Evolutionary conservation across 2,797 vertebrate genomes (phyloP).

Genomic region (Melanogrammus aeglefinus): DNA sequence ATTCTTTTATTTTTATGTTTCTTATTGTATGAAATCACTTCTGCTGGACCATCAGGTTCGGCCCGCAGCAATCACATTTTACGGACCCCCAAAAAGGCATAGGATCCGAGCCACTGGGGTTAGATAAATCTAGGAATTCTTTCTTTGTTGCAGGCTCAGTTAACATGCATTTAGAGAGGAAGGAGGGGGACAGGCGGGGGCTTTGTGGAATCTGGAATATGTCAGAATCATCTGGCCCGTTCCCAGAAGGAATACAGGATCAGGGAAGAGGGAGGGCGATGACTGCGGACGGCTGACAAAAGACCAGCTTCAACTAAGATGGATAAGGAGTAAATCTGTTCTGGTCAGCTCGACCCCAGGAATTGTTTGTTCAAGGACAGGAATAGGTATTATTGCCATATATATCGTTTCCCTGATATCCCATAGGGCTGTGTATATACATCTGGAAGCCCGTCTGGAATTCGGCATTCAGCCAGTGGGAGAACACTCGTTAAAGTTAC

Average conservation of each 20-base stretch:
- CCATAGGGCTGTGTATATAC: too few species aligned
- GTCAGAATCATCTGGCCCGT: constrained; percentile 35
- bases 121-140: constrained; percentile 58
- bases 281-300: background rate
- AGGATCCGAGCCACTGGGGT: constrained; percentile 40
- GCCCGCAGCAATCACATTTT: constrained; percentile 32
- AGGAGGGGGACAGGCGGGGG: constrained; percentile 34
- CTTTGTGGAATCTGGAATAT: constrained; percentile 47
- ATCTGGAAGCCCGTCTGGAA: background rate
- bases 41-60: constrained; percentile 41
- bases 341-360: background rate
- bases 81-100: constrained; percentile 35
- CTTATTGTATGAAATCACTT: constrained; percentile 17
- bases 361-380: background rate
- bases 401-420: background rate
- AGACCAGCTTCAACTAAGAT: background rate
- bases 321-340: background rate
- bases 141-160: constrained; percentile 56
- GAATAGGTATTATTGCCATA: background rate
- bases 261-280: constrained; percentile 16
- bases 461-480: background rate
- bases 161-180: constrained; percentile 46
- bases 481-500: background rate
- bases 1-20: constrained; percentile 32
- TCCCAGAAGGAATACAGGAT: background rate